Conservation (phyloP, 1,140 invertebrate species). For the Sesamia nonagrioides region DNA sequence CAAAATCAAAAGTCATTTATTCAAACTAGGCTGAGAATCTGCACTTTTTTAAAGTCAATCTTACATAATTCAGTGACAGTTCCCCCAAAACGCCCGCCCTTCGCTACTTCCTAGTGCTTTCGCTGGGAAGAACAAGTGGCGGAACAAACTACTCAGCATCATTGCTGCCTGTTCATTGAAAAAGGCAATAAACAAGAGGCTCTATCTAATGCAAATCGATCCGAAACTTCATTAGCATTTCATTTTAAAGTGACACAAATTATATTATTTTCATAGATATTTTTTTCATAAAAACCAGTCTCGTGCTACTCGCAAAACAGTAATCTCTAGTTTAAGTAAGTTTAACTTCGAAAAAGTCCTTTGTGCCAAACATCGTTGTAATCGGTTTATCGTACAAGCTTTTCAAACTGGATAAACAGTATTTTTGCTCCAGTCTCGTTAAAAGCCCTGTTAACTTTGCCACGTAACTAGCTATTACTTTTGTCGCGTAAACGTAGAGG, state of each 20-base stretch:
- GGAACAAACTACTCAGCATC: too few species aligned
- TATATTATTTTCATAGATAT: slow-evolving; percentile 18
- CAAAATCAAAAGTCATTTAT: too few species aligned
- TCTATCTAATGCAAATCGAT: background rate
- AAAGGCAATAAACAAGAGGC: background rate
- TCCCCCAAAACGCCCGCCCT: too few species aligned
- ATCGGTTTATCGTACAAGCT: slow-evolving; percentile 63
- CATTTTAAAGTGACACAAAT: slow-evolving; percentile 13
- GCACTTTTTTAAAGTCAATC: too few species aligned
- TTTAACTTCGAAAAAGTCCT: slow-evolving; percentile 51
- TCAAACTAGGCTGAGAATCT: too few species aligned
- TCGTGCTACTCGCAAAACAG: slow-evolving; percentile 21
- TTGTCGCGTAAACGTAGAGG: background rate
- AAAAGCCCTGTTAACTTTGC: slow-evolving; percentile 31
- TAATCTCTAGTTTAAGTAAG: slow-evolving; percentile 35
- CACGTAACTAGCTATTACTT: slow-evolving; percentile 24
- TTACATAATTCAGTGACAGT: too few species aligned
- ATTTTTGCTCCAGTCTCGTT: slow-evolving; percentile 44
- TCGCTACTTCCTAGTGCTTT: too few species aligned
- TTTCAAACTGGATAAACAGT: slow-evolving; percentile 49
- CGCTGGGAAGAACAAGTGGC: too few species aligned
- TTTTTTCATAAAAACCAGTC: slow-evolving; percentile 11
- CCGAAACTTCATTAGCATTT: background rate
- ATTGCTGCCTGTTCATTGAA: too few species aligned
- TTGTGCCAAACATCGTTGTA: slow-evolving; percentile 54